Evolutionary conservation across 1,140 invertebrate species (phyloP).

Genomic region (Lineus longissimus): DNA sequence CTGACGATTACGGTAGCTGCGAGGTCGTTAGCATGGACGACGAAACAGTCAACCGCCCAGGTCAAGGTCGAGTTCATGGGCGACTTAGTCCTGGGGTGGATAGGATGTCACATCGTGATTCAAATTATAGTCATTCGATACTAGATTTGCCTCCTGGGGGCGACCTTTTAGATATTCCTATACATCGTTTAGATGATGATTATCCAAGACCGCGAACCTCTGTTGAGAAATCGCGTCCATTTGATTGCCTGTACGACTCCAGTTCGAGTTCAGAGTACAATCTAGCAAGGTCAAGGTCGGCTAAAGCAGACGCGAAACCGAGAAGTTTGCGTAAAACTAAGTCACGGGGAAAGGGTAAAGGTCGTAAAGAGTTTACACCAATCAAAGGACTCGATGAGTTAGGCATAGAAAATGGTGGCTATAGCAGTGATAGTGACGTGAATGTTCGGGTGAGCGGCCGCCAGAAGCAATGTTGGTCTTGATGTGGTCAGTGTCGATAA

Average conservation of each 20-base stretch:
- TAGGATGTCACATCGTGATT: not conserved
- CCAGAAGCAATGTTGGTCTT: too few species aligned
- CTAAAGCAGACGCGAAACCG: slow-evolving; percentile 23
- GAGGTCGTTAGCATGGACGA: not conserved
- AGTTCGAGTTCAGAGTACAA: slow-evolving; percentile 47
- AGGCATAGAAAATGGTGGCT: not conserved
- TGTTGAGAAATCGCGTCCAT: not conserved
- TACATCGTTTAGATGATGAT: slow-evolving; percentile 7
- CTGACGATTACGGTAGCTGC: not conserved
- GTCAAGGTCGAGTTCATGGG: too few species aligned
- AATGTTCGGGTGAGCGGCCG: not conserved
- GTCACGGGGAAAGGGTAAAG: slow-evolving; percentile 47
- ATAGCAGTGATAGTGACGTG: not conserved
- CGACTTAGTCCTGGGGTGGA: not conserved
- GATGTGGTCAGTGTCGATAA: too few species aligned
- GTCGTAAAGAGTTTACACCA: slow-evolving; percentile 32
- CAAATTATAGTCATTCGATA: not conserved
- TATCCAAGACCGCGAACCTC: not conserved
- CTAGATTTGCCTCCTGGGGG: slow-evolving; percentile 4
- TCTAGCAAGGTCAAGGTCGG: slow-evolving; percentile 19
- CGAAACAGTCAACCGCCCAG: not conserved
- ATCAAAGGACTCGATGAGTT: not conserved
- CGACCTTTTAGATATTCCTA: slow-evolving; percentile 8
- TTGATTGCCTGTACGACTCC: slow-evolving; percentile 23
- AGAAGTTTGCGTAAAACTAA: slow-evolving; percentile 45